These are phyloP conservation scores for Congeria kusceri DNA, from an alignment of 2,888 invertebrate species.

Conservation along the genomic window DNA sequence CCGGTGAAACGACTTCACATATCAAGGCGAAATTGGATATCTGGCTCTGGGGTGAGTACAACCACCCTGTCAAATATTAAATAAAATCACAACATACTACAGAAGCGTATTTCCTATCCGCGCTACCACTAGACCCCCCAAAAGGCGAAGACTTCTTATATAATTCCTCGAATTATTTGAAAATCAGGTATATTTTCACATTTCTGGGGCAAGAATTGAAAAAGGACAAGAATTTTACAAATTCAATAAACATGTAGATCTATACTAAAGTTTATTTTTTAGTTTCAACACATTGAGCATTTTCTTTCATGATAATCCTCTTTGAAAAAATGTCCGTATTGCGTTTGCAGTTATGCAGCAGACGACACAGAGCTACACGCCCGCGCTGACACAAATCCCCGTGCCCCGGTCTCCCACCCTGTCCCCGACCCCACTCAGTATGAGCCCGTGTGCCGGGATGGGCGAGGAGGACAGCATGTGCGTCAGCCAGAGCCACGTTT, in stretches of 20 bases:
- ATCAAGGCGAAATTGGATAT: slow-evolving; percentile 95
- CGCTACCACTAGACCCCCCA: too few relatives aligned
- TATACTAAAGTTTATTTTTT: too few relatives aligned
- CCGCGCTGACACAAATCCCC: slow-evolving; percentile 39
- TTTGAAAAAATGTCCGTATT: too few relatives aligned
- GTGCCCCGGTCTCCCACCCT: slow-evolving; percentile 52
- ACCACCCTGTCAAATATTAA: too few relatives aligned
- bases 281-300: too few relatives aligned
- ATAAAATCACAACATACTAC: too few relatives aligned
- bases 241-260: too few relatives aligned
- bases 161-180: too few relatives aligned
- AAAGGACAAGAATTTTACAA: not conserved
- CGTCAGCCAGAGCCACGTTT: not conserved
- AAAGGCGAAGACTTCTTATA: too few relatives aligned
- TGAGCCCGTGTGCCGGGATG: slow-evolving; percentile 25
- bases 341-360: slow-evolving; percentile 56
- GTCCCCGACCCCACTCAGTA: slow-evolving; percentile 36
- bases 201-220: not conserved
- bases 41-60: slow-evolving; percentile 91
- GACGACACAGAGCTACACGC: slow-evolving; percentile 29
- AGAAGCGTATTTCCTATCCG: too few relatives aligned
- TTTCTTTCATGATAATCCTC: too few relatives aligned
- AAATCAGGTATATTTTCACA: too few relatives aligned
- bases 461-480: not conserved
- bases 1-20: slow-evolving; percentile 87